Percentiles rank a stretch among this genome's conserved stretches.
Evolutionary conservation across 2,888 invertebrate species (phyloP).

Genomic region (Podotricha telesiphe): DNA sequence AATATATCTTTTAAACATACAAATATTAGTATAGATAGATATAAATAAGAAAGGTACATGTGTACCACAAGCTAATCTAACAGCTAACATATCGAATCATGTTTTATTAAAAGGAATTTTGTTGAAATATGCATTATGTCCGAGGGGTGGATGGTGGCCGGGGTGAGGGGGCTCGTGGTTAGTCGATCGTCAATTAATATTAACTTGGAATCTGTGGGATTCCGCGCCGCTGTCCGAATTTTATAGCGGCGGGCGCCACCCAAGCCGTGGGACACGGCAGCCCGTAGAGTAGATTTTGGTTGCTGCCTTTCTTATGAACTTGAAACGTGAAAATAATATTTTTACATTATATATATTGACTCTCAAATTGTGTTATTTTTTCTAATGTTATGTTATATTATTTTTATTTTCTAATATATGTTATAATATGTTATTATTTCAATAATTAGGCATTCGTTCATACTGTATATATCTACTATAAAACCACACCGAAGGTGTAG

Average conservation of each 20-base stretch:
- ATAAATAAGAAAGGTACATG: background rate
- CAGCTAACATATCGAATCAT: slow-evolving; percentile 22
- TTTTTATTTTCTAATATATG: too few species aligned
- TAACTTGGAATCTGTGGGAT: slow-evolving; percentile 83
- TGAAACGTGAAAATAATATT: too few species aligned
- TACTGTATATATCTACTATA: too few species aligned
- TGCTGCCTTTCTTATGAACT: background rate
- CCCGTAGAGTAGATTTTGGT: slow-evolving; percentile 52
- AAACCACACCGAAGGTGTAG: too few species aligned
- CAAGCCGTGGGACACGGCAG: slow-evolving; percentile 61
- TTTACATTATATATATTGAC: too few species aligned
- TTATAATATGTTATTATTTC: too few species aligned
- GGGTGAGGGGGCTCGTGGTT: slow-evolving; percentile 50
- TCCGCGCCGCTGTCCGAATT: slow-evolving; percentile 83
- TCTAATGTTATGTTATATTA: too few species aligned
- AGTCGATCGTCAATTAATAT: slow-evolving; percentile 83
- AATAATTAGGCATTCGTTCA: too few species aligned
- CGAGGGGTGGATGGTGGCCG: slow-evolving; percentile 1
- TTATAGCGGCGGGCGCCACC: slow-evolving; percentile 83
- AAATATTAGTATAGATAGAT: background rate
- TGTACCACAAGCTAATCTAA: slow-evolving; percentile 1
- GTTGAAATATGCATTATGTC: slow-evolving; percentile 29
- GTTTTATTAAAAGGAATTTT: slow-evolving; percentile 28
- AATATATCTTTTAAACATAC: background rate
- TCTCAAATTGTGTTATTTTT: too few species aligned